Base-by-base conservation (phyloP, 2,888 invertebrate genomes). In the Epinotia brunnichana region DNA sequence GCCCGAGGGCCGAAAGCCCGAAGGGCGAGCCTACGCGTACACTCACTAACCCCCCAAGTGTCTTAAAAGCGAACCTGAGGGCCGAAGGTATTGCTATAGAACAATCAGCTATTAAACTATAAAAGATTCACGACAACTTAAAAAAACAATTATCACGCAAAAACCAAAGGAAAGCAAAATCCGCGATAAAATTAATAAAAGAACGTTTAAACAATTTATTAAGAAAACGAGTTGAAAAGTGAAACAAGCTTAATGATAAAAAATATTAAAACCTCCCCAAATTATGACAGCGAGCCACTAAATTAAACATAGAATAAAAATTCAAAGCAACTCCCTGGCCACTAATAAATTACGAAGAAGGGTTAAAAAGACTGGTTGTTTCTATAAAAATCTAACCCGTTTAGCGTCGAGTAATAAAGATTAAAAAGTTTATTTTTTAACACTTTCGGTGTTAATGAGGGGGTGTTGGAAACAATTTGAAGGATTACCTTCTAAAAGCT, bases 401-500 rank as follows among this genome's bases (percentile, higher is more conserved):
- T 93, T 93, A 93, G 88, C 91, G 87, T 88, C 85, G 86, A 90
- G 91, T 92, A 92, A 93, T 93, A 93, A 93, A 93, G 93, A 93
- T 93, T 93, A 93, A 93, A 92, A 93, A 93, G 92, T 92, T 92
- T 91, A 91, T 91, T 91, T 91, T 92, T 93, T 92, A 93, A 93
- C 93, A 93, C 93, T 93, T 90, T 91, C 87, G 89, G 93, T 90
- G 93, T 88, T 93, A 93, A 93, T 93, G 93, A 93, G 91, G 92
- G 92, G 93, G 93, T 91, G 93, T 91, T 90, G 90, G 90, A 93
- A 93, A 93, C 93, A 92, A 93, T 93, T 92, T 93, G 92, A 93
- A 87, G 92, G 92, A 93, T 93, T 93, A 92, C 93, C 91, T 90
- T 92, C 93, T 93, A 93, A 93, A 93, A 93, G 93, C 93, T 93